Evolutionary conservation across 2,888 invertebrate genomes (phyloP).

Genomic region (Trichogramma dendrolimi): DNA sequence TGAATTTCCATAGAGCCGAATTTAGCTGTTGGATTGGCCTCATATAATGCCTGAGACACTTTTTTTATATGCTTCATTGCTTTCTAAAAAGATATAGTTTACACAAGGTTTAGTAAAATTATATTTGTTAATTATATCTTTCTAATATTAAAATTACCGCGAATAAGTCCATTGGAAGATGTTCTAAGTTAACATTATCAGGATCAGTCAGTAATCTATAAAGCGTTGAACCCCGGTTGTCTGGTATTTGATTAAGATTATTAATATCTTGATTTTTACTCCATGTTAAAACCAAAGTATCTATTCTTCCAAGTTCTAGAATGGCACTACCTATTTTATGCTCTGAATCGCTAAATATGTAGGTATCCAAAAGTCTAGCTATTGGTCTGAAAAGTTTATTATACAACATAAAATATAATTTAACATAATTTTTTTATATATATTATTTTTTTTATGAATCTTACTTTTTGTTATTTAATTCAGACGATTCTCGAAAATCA

Average conservation of each 20-base stretch:
- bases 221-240: conserved; percentile 57
- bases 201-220: conserved; percentile 61
- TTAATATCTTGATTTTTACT: conserved; percentile 53
- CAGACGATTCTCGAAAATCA: conserved; percentile 39
- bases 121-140: conserved; percentile 1
- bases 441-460: conserved; percentile 1
- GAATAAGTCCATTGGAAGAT: conserved; percentile 57
- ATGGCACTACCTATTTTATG: conserved; percentile 55
- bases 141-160: conserved; percentile 48
- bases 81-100: conserved; percentile 48
- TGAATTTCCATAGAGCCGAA: conserved; percentile 53
- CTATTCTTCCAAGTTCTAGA: conserved; percentile 58
- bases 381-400: conserved; percentile 42
- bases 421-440: neutral
- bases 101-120: conserved; percentile 11
- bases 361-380: conserved; percentile 55
- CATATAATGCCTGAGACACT: conserved; percentile 53
- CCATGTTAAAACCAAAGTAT: conserved; percentile 56
- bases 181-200: conserved; percentile 59
- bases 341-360: conserved; percentile 55
- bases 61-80: conserved; percentile 58
- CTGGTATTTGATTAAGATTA: conserved; percentile 55
- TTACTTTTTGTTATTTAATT: conserved; percentile 36
- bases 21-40: conserved; percentile 50
- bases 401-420: neutral